Base-by-base conservation (phyloP, 2,888 invertebrate genomes). In the Hydraecia micacea region DNA sequence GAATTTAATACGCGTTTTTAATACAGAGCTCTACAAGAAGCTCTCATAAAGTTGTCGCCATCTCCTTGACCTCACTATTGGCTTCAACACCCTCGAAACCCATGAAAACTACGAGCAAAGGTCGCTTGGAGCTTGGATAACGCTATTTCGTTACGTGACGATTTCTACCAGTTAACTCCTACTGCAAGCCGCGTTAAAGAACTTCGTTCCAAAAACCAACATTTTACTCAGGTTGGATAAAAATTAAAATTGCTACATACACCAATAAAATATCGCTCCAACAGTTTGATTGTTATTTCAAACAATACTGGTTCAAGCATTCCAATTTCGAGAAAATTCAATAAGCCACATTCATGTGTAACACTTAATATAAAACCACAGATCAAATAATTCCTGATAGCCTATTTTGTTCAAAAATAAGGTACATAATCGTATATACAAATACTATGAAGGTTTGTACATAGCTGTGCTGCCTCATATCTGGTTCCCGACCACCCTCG, bases 401-500 rank as follows among this genome's bases (percentile, higher is more conserved):
- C n/a, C 1, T 49, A n/a, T 49, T 66, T 55, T 46, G 21, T 36
- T 15, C 5, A 55, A 78, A 52, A 77, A 66, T 46, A 46, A 18
- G 15, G 8, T 60, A 77, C 15, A 39, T 49, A 74, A 58, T 62
- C 46, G 13, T 80, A 39, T 63, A 70, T 18, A 81, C 39, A 71
- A 72, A 71, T 75, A 65, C 25, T 72, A 58, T 62, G 36, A 68
- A 65, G 60, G 74, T 68, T 28, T 2, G 55, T 76, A 84, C 28
- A 62, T 73, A 77, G 76, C 73, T 69, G 63, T 69, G 71, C 86
- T 65, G 63, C 42, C 49, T 52, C 67, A 55, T 75, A 73, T 83
- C 83, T 77, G 83, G 80, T 77, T 77, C 74, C 73, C 72, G 62
- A 68, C 79, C 73, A 76, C 77, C 86, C 73, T 71, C 63, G 32